Base-by-base conservation (phyloP, 2,113 vertebrate species). In the Macaca nemestrina region DNA sequence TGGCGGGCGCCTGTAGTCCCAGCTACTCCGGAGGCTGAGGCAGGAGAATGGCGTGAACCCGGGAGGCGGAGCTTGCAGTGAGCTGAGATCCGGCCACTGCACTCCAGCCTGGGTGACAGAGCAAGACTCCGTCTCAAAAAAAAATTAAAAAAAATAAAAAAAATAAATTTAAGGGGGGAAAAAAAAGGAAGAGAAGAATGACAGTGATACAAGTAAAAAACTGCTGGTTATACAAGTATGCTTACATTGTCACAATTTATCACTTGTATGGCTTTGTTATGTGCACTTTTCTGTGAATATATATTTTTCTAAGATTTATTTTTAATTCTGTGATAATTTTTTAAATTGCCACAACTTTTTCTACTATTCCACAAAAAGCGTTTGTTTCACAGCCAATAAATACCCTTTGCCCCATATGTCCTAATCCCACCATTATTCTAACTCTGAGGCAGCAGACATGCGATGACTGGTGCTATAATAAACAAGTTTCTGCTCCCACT, bases 231-330 rank as follows among this genome's bases (percentile, higher is more conserved):
- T 20, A 92, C 5, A 94, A 40, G n/a, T 32, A 40, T 38, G 35
- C 22, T 90, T n/a, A 96, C 11, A 78, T 64, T 96, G 38, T 92
- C 35, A 96, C 81, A 96, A 76, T 14, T 90, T 83, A 84, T n/a
- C 80, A 67, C 11, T 80, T 90, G 40, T n/a, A 78, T 23, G 86
- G 38, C 38, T 94, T 48, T 88, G 13, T 90, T 23, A 90, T 16
- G 25, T 55, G 1, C 1, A 48, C 59, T 90, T 97, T 95, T 79
- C 38, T 81, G n/a, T 80, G 83, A 10, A 48, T 40, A 57, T 57
- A 22, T 7, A 48, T 92, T 43, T 20, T 18, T 88, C 0, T 92
- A 85, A 55, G 83, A 87, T 40, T 76, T 90, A 40, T 40, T 32
- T 32, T 64, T 9, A 55, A 92, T n/a, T 20, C 17, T 85, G 0